Conservation (phyloP, 2,113 vertebrate species). For the Pao palembangensis region DNA sequence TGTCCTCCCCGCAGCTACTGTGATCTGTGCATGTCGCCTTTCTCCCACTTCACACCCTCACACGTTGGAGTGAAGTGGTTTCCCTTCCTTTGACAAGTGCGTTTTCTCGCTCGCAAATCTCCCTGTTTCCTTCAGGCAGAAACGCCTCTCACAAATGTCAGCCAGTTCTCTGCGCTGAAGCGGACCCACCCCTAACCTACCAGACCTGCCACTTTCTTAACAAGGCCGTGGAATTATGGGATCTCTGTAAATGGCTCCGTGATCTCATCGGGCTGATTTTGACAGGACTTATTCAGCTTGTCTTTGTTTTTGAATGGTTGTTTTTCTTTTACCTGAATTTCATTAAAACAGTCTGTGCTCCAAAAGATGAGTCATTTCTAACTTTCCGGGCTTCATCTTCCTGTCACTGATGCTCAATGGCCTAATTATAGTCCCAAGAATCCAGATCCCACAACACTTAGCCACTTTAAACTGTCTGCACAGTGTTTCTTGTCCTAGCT, state of each 20-base stretch:
- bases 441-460: conserved; percentile 27
- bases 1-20: background rate
- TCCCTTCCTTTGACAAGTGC: conserved; percentile 9
- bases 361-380: background rate
- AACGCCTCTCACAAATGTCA: conserved; percentile 33
- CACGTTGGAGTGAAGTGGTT: background rate
- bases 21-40: background rate
- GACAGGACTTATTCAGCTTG: conserved; percentile 9
- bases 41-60: background rate
- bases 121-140: conserved; percentile 18
- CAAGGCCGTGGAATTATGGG: conserved; percentile 52
- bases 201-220: conserved; percentile 46
- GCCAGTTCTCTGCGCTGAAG: conserved; percentile 51
- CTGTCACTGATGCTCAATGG: conserved; percentile 25
- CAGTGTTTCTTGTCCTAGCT: conserved; percentile 16
- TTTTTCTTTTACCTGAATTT: conserved; percentile 39
- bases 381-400: conserved; percentile 11
- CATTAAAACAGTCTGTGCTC: too few species aligned
- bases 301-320: conserved; percentile 30
- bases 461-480: conserved; percentile 34
- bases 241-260: conserved; percentile 60
- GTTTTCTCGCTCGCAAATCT: conserved; percentile 1
- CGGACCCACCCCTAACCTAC: conserved; percentile 14
- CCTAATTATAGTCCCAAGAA: conserved; percentile 35
- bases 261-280: conserved; percentile 53